Evolutionary conservation across 2,113 vertebrate genomes (phyloP).

Genomic region (Carassius auratus): DNA sequence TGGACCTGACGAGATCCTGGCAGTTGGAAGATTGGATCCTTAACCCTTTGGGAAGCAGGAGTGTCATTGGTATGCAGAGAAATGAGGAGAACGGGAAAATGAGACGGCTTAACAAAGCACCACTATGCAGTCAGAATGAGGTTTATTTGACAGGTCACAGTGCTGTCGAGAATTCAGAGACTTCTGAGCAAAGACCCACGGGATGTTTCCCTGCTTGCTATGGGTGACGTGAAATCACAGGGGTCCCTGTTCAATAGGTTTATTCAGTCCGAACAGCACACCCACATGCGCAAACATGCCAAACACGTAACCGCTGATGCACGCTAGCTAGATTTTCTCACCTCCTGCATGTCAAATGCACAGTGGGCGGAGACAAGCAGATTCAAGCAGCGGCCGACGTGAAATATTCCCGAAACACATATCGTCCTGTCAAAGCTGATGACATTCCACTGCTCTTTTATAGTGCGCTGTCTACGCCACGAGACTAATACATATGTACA

Average conservation of each 20-base stretch:
- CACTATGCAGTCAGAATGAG: constrained; percentile 36
- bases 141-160: constrained; percentile 42
- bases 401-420: constrained; percentile 17
- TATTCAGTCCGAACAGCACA: constrained; percentile 29
- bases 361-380: not conserved
- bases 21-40: constrained; percentile 51
- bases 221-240: constrained; percentile 42
- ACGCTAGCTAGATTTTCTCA: constrained; percentile 33
- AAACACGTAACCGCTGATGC: constrained; percentile 26
- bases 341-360: constrained; percentile 35
- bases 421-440: constrained; percentile 25
- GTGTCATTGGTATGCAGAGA: constrained; percentile 39
- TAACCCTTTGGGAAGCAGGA: constrained; percentile 51
- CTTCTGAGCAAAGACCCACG: constrained; percentile 10
- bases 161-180: constrained; percentile 41
- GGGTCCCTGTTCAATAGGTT: not conserved
- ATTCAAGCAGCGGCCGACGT: not conserved
- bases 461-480: not conserved
- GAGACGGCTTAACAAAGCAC: constrained; percentile 45
- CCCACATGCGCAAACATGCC: not conserved
- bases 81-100: constrained; percentile 32
- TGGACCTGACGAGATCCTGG: constrained; percentile 38
- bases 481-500: constrained; percentile 16
- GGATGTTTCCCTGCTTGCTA: constrained; percentile 39
- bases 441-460: not conserved